A percentile compares a stretch with the other conserved stretches of the same genome.
These are phyloP conservation scores for Platyscapa corneri DNA, from an alignment of 1,140 invertebrate species.

Conservation along the genomic window DNA sequence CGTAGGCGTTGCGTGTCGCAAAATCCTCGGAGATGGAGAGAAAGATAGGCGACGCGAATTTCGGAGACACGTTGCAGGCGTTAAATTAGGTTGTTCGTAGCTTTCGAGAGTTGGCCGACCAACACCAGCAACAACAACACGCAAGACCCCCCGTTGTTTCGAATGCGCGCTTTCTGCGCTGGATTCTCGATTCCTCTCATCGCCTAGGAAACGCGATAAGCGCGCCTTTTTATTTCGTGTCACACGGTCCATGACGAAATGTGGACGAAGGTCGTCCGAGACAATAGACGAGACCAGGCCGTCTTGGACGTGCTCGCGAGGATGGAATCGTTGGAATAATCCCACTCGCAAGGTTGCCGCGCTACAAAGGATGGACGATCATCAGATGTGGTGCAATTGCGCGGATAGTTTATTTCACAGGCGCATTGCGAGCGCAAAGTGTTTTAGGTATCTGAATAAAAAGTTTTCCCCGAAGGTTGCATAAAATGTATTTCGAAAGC, in stretches of 20 bases:
- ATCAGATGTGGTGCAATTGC: not conserved
- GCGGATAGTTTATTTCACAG: too few species aligned
- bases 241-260: not conserved
- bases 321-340: constrained; percentile 1
- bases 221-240: not conserved
- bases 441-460: not conserved
- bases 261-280: not conserved
- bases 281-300: constrained; percentile 1
- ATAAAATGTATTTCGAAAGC: constrained; percentile 23
- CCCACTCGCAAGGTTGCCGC: not conserved
- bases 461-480: not conserved
- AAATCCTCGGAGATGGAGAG: too few species aligned
- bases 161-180: constrained; percentile 5
- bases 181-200: constrained; percentile 11
- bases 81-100: constrained; percentile 30
- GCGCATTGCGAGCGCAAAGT: too few species aligned
- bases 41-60: not conserved
- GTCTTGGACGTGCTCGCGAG: not conserved
- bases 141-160: not conserved
- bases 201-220: not conserved
- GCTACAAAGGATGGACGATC: not conserved
- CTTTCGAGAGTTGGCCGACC: not conserved
- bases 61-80: constrained; percentile 1
- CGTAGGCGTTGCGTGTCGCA: too few species aligned
- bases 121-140: not conserved